A percentile compares a stretch with the other conserved stretches of the same genome.
Conservation (phyloP, 2,888 invertebrate genomes). For the Cheilosia vulpina region DNA sequence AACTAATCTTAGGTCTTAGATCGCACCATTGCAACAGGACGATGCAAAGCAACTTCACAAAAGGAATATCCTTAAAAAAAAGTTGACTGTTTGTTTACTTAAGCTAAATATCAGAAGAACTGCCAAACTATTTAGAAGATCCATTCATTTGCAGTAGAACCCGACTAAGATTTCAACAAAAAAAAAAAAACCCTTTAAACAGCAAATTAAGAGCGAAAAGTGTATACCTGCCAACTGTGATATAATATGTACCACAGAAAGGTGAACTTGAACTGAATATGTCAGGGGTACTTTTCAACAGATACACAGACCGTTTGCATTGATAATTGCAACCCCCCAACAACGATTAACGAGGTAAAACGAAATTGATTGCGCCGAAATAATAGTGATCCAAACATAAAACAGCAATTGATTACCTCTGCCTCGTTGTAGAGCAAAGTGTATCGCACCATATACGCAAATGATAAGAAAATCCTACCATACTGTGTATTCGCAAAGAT, state of each 20-base stretch:
- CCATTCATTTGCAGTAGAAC: too few relatives aligned
- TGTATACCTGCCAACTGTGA: too few relatives aligned
- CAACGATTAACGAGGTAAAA: neutral
- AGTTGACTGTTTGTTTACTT: too few relatives aligned
- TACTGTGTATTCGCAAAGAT: neutral
- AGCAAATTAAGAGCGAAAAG: too few relatives aligned
- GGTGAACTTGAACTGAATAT: slow-evolving; percentile 22
- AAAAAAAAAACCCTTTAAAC: too few relatives aligned
- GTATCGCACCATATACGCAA: slow-evolving; percentile 35
- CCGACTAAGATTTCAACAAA: too few relatives aligned
- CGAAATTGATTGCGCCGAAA: slow-evolving; percentile 21
- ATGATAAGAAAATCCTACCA: slow-evolving; percentile 19
- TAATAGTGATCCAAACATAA: neutral
- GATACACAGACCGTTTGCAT: slow-evolving; percentile 18
- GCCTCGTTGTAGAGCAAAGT: slow-evolving; percentile 36
- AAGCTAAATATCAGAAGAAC: too few relatives aligned
- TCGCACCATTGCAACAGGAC: too few relatives aligned
- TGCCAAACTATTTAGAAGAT: too few relatives aligned
- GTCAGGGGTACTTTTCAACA: neutral
- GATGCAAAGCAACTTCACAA: too few relatives aligned
- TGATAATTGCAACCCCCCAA: neutral
- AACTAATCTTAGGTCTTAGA: too few relatives aligned
- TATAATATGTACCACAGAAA: slow-evolving; percentile 3
- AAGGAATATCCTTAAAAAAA: too few relatives aligned
- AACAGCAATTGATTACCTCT: slow-evolving; percentile 11